Conservation (phyloP, 2,888 invertebrate species). For the Willowsia nigromaculata region DNA sequence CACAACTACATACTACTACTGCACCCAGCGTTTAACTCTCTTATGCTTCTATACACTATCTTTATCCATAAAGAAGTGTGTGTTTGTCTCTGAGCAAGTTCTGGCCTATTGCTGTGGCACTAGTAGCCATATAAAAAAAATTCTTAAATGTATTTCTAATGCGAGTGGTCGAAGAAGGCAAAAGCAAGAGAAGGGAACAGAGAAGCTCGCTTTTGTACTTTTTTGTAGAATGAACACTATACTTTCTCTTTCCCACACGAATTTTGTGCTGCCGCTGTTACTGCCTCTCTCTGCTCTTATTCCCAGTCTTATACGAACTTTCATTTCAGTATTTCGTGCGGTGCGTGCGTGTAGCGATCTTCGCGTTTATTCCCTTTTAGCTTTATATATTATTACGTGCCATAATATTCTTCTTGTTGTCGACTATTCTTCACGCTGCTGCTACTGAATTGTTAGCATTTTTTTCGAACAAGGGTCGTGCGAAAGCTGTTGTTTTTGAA, state of each 20-base stretch:
- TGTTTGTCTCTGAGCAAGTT: slow-evolving; percentile 3
- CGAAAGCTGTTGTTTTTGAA: neutral
- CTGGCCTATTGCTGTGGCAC: neutral
- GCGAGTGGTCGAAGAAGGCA: neutral
- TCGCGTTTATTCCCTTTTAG: slow-evolving; percentile 72
- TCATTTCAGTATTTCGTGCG: slow-evolving; percentile 70
- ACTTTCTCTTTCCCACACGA: slow-evolving; percentile 44
- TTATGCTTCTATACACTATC: neutral
- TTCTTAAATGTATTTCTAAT: slow-evolving; percentile 16
- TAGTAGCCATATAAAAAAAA: slow-evolving; percentile 9
- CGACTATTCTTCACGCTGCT: slow-evolving; percentile 30
- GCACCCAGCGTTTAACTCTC: neutral
- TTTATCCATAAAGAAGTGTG: slow-evolving; percentile 6
- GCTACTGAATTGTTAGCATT: slow-evolving; percentile 50
- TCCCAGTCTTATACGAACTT: slow-evolving; percentile 55
- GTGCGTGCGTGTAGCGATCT: slow-evolving; percentile 67
- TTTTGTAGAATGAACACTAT: neutral
- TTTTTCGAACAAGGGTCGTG: neutral
- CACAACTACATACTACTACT: slow-evolving; percentile 9
- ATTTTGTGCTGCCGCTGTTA: slow-evolving; percentile 2
- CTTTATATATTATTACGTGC: slow-evolving; percentile 54
- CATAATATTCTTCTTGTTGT: slow-evolving; percentile 21
- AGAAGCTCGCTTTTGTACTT: slow-evolving; percentile 17
- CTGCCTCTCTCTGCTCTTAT: slow-evolving; percentile 57
- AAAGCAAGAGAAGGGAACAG: neutral